Conservation (phyloP, 2,113 vertebrate genomes). For the Paramormyrops kingsleyae region DNA sequence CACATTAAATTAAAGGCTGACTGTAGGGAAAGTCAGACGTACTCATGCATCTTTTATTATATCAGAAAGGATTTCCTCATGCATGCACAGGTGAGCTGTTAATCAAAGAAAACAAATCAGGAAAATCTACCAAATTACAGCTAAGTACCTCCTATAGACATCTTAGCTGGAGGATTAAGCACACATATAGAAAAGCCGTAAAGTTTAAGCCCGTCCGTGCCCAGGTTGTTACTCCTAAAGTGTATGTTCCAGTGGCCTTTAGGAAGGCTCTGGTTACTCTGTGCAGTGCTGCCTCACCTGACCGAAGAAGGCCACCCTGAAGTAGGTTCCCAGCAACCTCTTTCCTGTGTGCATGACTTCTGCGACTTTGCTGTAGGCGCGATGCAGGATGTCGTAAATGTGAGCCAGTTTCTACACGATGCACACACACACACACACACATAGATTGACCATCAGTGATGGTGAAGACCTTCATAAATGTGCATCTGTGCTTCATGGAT, state of each 20-base stretch:
- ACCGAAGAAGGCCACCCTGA: conserved; percentile 96
- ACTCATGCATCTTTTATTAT: not conserved
- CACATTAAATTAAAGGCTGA: conserved; percentile 24
- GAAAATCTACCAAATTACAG: not conserved
- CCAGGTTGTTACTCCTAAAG: not conserved
- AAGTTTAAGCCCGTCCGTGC: not conserved
- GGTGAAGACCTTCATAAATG: not conserved
- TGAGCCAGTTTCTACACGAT: conserved; percentile 81
- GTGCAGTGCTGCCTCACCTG: conserved; percentile 65
- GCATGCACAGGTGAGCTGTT: not conserved
- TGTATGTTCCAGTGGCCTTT: not conserved
- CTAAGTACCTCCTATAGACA: not conserved
- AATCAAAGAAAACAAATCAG: not conserved
- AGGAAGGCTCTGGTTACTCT: not conserved
- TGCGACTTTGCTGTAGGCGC: conserved; percentile 93
- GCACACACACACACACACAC: conserved; percentile 18
- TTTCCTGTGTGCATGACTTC: conserved; percentile 95
- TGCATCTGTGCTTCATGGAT: not conserved
- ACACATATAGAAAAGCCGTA: not conserved
- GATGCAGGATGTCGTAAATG: conserved; percentile 90
- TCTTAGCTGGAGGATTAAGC: not conserved
- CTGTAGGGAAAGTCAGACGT: not conserved
- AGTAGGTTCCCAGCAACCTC: conserved; percentile 90
- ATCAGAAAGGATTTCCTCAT: not conserved
- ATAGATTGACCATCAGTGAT: conserved; percentile 3